Base-by-base conservation (phyloP, 2,113 vertebrate genomes). In the Percina caprodes region DNA sequence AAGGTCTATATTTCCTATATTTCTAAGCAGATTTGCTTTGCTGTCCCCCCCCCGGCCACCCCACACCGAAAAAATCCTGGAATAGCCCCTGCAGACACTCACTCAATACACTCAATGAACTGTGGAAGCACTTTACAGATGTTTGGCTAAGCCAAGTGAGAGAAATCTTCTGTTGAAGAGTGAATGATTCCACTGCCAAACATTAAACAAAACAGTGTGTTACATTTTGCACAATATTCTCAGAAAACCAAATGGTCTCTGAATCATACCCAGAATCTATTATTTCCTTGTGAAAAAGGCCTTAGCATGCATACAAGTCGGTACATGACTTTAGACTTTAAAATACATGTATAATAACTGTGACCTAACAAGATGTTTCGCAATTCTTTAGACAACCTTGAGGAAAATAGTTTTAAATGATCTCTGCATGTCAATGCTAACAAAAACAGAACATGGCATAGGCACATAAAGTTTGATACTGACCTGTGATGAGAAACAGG, bases 401-500 rank as follows among this genome's bases (percentile, higher is more conserved):
- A 56, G 45, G 45, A 52, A 10, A 51, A 2, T 16, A 11, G 6
- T 56, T 67, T 42, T 3, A 35, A 52, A 35, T 54, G n/a, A 18
- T 16, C 2, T 18, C 21, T 42, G 16, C 21, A 55, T 12, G 10
- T 35, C 30, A 5, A 3, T 0, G 66, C 51, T 11, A 54, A 55
- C 1, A 69, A 51, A 72, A 63, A 5, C 4, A 16, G 7, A 60
- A 52, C 2, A 67, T 24, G 19, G 10, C 6, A 62, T 13, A 42
- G 6, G 14, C 11, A 46, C 9, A 63, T 0, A 49, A 35, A 59
- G 21, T 73, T 4, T 23, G 46, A 19, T 19, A 87, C 92, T 84
- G 54, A 95, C 94, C 94, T 93, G 69, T 56, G 55, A 26, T 52
- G 48, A 52, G 75, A 52, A 15, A 74, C 48, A 9, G 55, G 21